phyloP scores from a whole-genome alignment of 2,888 invertebrate species.

The Napeogenes sylphis region DNA sequence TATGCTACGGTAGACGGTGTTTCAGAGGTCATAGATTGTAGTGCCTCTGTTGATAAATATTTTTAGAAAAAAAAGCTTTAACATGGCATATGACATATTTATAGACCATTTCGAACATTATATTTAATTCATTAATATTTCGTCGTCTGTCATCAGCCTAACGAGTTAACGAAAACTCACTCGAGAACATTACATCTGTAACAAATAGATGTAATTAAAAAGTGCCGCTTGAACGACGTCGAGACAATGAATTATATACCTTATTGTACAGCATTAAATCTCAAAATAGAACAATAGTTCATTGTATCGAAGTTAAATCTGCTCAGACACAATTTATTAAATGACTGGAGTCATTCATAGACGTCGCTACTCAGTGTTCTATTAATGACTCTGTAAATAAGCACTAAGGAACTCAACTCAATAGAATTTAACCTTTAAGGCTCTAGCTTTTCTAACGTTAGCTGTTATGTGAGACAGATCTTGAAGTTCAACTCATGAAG shows the following conservation, averaged over 20 bases:
- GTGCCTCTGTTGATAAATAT: no score
- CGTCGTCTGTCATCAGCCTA: background rate
- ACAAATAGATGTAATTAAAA: slow-evolving; percentile 26
- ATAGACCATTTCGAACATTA: no score
- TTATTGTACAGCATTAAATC: slow-evolving; percentile 1
- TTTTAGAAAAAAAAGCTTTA: no score
- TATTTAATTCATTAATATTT: no score
- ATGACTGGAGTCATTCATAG: slow-evolving; percentile 20
- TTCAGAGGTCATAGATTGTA: no score
- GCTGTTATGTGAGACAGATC: no score
- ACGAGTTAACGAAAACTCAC: slow-evolving; percentile 19
- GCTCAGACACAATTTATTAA: slow-evolving; percentile 21
- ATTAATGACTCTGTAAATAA: slow-evolving; percentile 8
- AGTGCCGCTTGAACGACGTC: background rate
- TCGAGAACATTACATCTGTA: slow-evolving; percentile 18
- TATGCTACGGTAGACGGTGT: no score
- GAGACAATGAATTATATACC: slow-evolving; percentile 11
- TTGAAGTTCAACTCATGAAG: no score
- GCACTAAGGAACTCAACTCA: background rate
- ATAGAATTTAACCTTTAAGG: background rate
- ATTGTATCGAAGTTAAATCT: slow-evolving; percentile 18
- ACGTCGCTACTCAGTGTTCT: slow-evolving; percentile 14
- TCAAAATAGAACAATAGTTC: slow-evolving; percentile 8
- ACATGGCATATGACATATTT: no score
- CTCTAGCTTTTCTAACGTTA: background rate